Conservation (phyloP, 2,797 vertebrate species). For the Leptatherina wallacei region DNA sequence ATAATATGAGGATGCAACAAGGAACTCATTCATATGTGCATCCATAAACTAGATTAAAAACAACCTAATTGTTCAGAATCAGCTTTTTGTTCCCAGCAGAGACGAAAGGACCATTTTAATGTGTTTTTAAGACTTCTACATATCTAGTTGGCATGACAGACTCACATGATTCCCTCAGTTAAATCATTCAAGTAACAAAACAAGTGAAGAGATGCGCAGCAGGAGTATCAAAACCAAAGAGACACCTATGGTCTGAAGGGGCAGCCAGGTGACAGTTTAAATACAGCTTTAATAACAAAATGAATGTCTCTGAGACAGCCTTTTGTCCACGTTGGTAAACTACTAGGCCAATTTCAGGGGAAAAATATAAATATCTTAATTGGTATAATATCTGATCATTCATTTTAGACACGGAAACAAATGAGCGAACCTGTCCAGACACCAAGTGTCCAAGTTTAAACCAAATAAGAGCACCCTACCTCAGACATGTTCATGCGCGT, state of each 20-base stretch:
- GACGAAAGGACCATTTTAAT: background rate
- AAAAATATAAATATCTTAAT: background rate
- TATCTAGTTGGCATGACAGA: background rate
- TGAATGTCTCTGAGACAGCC: background rate
- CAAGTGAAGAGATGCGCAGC: background rate
- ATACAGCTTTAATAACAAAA: background rate
- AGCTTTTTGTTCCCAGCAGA: background rate
- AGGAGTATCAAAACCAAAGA: background rate
- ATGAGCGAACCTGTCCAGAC: background rate
- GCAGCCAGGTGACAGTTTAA: background rate
- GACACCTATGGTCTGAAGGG: background rate
- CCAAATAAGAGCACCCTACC: conserved; percentile 37
- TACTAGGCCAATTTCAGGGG: background rate
- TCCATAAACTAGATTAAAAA: background rate
- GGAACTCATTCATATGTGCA: background rate
- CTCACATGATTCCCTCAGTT: background rate
- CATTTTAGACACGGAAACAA: background rate
- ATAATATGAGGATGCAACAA: background rate
- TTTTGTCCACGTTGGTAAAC: background rate
- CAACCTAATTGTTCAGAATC: background rate
- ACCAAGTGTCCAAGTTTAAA: conserved; percentile 37
- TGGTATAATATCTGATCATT: background rate
- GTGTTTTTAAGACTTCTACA: background rate
- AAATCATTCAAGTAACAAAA: background rate
- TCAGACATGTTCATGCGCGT: conserved; percentile 46